Evolutionary conservation across 2,113 vertebrate species (phyloP), one percentile per base, ranked within the genome.

Genomic region (Coracopsis vasa): DNA sequence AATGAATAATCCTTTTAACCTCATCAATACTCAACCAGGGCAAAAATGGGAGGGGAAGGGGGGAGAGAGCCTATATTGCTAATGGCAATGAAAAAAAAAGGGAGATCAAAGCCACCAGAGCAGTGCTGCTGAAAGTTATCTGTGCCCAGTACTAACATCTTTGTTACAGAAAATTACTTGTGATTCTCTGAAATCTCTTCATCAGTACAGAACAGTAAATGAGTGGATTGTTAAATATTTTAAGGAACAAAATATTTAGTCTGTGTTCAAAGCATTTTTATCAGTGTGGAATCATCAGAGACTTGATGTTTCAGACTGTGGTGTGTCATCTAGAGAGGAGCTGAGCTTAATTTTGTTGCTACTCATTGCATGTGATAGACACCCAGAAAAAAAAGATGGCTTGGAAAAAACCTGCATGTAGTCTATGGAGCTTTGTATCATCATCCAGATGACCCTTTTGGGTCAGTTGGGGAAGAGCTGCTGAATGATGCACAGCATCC

Each of bases 221-320:
- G 64, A 96, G 72, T 2, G 1, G 50, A 51, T 92, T 88, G 85
- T 93, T 93, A 84, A 94, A 85, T 96, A 89, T 95, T 96, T 93
- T 82, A 88, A 88, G 80, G 90, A 80, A 88, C 91, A 97, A 97
- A 97, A 96, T 94, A 93, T 96, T 96, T 88, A 91, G 88, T 14
- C 44, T 2, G 6, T 7, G 14, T 86, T 96, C 88, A 93, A 92
- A 95, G 83, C 11, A 1, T 70, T 67, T 85, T 72, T 75, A 75
- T 78, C 50, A 20, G 29, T 23, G 35, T 4, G 25, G 66, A 88
- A 93, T 75, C 73, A 69, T 41, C 62, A 33, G 64, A 64, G 64
- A 11, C 23, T 35, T 4, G 27, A 44, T 7, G 18, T 73, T 83
- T 83, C 6, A 4, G 48, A 35, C 67, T 1, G 19, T 35, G 58